Conservation (phyloP, 2,888 invertebrate species). For the Drosophila heteroneura region DNA sequence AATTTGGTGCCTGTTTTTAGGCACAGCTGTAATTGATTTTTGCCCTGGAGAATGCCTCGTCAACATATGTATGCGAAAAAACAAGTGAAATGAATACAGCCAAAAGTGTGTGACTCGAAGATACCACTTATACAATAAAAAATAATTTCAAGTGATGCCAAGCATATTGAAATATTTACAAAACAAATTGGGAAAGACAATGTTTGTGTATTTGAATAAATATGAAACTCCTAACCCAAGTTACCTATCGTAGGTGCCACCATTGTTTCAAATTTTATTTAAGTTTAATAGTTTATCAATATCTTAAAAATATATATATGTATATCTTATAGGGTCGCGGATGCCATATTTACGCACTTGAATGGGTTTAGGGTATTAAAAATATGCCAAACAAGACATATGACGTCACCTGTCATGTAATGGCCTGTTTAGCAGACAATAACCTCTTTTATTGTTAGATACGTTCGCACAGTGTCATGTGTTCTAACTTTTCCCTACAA, state of each 20-base stretch:
- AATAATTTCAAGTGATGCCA: neutral
- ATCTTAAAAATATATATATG: too few species aligned
- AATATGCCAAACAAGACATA: neutral
- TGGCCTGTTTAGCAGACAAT: neutral
- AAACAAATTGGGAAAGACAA: neutral
- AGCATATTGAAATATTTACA: neutral
- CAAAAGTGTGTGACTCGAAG: neutral
- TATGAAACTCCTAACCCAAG: neutral
- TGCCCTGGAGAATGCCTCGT: constrained; percentile 12
- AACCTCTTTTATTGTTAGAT: neutral
- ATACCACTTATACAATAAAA: neutral
- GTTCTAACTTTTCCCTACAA: neutral
- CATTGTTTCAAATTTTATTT: neutral
- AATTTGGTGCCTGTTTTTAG: constrained; percentile 57
- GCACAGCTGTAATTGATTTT: constrained; percentile 59
- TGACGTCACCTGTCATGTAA: constrained; percentile 2
- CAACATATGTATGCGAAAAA: constrained; percentile 2
- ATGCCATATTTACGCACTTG: neutral
- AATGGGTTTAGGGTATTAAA: neutral
- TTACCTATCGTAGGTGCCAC: neutral
- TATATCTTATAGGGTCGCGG: neutral
- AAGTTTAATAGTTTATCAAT: neutral
- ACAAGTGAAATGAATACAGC: neutral
- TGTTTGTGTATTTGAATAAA: neutral
- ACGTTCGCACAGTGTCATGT: neutral